Evolutionary conservation across 2,888 invertebrate species (phyloP), one percentile per base, ranked within the genome.

Genomic region (Pandemis corylana): DNA sequence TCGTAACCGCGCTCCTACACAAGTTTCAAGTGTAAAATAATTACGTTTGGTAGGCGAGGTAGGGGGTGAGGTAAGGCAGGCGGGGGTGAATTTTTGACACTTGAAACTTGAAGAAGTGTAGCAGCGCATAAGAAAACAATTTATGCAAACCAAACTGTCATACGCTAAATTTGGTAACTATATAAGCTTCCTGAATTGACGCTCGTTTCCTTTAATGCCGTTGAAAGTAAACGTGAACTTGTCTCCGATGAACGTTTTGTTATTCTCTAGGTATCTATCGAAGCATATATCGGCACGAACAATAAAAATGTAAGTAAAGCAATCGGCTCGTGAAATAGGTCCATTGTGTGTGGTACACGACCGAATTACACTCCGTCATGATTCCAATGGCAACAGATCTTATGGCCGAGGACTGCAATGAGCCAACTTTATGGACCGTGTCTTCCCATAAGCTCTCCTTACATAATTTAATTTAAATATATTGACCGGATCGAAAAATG

Each of bases 261-360:
- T 44, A 15, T 42, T 36, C 20, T 65, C 59, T 62, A 41, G 36
- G 68, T 68, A 49, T 71, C 53, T 78, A 76, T 78, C 76, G 68
- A 63, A 53, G 56, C 42, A 66, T 64, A 68, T 70, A 74, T 74
- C 67, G 62, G 61, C 66, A 62, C 49, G 68, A 61, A 77, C 79
- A 80, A 81, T 76, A 82, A 88, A 89, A 88, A 81, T 82, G 84
- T 85, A 84, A 87, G 87, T 85, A 91, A 89, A 87, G 88, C 84
- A 90, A 91, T 89, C 87, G 90, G 89, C 81, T 87, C 91, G 91
- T 92, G 92, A 92, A 92, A 92, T 92, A 90, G 87, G 87, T 77
- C 90, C 90, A 92, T 92, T 92, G 92, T 92, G 87, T 81, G 82
- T 87, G 85, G 85, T 87, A 88, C 86, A 81, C 86, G 87, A 89